Conservation (phyloP, 1,140 invertebrate genomes). For the Eciton burchellii region DNA sequence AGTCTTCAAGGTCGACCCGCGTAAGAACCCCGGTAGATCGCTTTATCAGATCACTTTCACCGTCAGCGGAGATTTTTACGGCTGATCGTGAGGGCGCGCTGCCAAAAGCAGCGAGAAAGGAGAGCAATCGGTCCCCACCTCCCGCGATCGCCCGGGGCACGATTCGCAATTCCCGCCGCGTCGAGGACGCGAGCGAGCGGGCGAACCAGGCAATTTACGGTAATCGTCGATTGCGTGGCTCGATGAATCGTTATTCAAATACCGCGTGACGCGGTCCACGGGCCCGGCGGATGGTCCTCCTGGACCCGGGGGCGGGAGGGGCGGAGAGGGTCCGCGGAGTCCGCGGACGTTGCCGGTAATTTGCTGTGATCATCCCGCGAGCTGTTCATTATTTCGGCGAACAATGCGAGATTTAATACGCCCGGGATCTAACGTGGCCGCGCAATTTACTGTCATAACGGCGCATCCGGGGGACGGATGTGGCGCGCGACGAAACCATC, state of each 20-base stretch:
- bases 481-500: no score
- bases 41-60: conserved; percentile 71
- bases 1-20: conserved; percentile 61
- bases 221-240: conserved; percentile 69
- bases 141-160: conserved; percentile 8
- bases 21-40: conserved; percentile 11
- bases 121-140: conserved; percentile 43
- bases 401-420: conserved; percentile 50
- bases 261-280: conserved; percentile 53
- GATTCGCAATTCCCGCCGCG: conserved; percentile 55
- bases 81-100: neutral
- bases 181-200: conserved; percentile 40
- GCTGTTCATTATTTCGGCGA: conserved; percentile 54
- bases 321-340: conserved; percentile 17
- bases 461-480: no score
- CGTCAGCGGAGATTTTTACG: conserved; percentile 49
- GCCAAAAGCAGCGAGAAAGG: conserved; percentile 4
- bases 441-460: no score
- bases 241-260: conserved; percentile 71
- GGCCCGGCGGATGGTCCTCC: neutral
- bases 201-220: conserved; percentile 62
- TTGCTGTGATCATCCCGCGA: conserved; percentile 46
- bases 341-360: conserved; percentile 40
- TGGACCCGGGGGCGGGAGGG: conserved; percentile 36
- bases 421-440: neutral